Evolutionary conservation across 2,797 vertebrate genomes (phyloP).

Genomic region (Iguana delicatissima): DNA sequence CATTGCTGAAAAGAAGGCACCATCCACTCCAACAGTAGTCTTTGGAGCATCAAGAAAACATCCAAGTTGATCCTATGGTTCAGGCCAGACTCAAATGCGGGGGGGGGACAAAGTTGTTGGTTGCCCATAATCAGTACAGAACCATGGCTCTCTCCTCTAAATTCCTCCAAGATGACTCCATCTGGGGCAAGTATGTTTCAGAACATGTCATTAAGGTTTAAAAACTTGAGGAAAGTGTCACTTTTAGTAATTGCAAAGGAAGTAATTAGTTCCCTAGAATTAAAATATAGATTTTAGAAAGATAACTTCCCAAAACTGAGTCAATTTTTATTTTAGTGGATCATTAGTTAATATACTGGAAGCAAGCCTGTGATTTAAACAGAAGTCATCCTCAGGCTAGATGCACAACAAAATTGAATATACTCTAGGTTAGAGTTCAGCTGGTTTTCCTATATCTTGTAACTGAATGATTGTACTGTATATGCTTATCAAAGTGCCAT

Average conservation of each 20-base stretch:
- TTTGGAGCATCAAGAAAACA: background rate
- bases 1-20: background rate
- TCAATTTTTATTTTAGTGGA: background rate
- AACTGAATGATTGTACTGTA: background rate
- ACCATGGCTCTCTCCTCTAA: background rate
- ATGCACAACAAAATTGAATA: background rate
- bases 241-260: background rate
- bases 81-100: background rate
- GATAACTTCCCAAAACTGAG: too few species aligned
- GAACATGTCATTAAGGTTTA: background rate
- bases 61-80: background rate
- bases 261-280: background rate
- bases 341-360: background rate
- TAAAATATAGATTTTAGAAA: background rate
- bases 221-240: background rate
- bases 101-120: background rate
- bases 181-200: background rate
- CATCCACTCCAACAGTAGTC: background rate
- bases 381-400: background rate
- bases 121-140: background rate
- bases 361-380: background rate
- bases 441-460: background rate
- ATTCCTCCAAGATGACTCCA: background rate
- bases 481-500: background rate
- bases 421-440: background rate